Evolutionary conservation across 2,113 vertebrate genomes (phyloP).

Genomic region (Camelus dromedarius): DNA sequence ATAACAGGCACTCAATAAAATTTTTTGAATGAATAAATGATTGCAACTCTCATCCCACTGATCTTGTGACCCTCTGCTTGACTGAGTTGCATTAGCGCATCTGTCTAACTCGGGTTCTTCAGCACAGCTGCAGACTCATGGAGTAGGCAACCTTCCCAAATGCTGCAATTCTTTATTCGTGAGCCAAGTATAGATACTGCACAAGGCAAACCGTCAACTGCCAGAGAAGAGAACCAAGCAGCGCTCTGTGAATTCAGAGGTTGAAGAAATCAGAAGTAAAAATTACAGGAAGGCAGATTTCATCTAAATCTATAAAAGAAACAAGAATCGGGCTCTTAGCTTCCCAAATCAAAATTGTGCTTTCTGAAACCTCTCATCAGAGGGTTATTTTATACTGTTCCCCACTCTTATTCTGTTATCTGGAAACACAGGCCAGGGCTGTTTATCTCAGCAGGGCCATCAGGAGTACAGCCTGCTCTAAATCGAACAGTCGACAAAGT

Average conservation of each 20-base stretch:
- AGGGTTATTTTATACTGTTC: not conserved
- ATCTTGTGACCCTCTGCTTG: not conserved
- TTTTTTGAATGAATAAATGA: not conserved
- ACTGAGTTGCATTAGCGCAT: not conserved
- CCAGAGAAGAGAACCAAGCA: not conserved
- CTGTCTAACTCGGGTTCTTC: not conserved
- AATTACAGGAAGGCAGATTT: not conserved
- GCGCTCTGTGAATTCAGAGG: not conserved
- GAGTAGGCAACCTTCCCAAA: not conserved
- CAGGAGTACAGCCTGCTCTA: conserved; percentile 3
- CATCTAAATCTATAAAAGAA: conserved; percentile 6
- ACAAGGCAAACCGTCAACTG: not conserved
- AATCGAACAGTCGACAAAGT: conserved; percentile 29
- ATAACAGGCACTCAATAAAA: not conserved
- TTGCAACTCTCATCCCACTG: not conserved
- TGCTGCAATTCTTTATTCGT: not conserved
- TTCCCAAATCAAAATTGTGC: not conserved
- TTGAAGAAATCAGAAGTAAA: conserved; percentile 31
- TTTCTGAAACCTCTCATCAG: not conserved
- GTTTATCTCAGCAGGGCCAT: conserved; percentile 33
- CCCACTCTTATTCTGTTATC: not conserved
- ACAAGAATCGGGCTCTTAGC: not conserved
- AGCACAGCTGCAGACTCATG: not conserved
- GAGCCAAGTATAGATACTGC: not conserved
- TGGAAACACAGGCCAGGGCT: not conserved